These are phyloP conservation scores for Fragum fragum DNA, from an alignment of 2,888 invertebrate species.

Conservation along the genomic window DNA sequence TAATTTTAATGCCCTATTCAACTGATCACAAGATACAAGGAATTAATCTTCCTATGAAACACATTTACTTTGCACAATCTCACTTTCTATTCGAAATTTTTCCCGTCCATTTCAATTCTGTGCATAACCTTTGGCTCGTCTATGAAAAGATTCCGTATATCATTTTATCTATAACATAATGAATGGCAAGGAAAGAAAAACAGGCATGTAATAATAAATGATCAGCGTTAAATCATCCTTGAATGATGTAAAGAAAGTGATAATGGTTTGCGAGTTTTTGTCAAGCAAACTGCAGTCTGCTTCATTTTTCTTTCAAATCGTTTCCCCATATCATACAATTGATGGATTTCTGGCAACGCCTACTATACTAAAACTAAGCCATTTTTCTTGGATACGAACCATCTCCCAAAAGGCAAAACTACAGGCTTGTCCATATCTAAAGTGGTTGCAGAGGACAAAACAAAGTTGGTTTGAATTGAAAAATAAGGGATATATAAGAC, in stretches of 20 bases:
- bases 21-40: slow-evolving; percentile 4
- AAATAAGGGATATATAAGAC: no score
- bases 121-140: slow-evolving; percentile 30
- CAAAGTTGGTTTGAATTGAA: no score
- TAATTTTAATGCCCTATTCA: slow-evolving; percentile 32
- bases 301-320: no score
- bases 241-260: slow-evolving; percentile 6
- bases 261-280: neutral
- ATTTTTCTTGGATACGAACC: no score
- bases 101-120: slow-evolving; percentile 31
- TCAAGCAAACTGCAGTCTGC: neutral
- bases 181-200: slow-evolving; percentile 25
- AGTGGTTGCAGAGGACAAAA: no score
- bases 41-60: slow-evolving; percentile 25
- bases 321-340: no score
- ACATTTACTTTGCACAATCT: slow-evolving; percentile 42
- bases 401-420: no score
- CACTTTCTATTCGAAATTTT: slow-evolving; percentile 64
- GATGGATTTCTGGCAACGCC: no score
- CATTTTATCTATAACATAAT: neutral
- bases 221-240: slow-evolving; percentile 9
- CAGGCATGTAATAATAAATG: slow-evolving; percentile 18
- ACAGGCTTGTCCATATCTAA: no score
- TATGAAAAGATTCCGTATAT: neutral
- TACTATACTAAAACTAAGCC: no score